Evolutionary conservation across 2,888 invertebrate genomes (phyloP).

Genomic region (Calliscelio sp.): DNA sequence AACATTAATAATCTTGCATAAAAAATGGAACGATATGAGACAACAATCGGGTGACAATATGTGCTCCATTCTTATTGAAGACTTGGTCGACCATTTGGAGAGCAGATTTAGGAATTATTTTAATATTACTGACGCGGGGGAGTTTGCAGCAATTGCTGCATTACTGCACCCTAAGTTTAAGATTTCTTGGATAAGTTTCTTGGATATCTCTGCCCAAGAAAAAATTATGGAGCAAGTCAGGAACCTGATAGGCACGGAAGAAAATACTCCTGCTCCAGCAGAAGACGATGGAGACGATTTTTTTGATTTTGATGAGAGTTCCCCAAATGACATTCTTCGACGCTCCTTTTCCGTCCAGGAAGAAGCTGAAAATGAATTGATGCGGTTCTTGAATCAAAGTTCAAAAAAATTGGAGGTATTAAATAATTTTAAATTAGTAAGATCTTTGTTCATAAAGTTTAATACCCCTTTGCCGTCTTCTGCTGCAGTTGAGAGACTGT

Average conservation of each 20-base stretch:
- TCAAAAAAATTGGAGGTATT: not conserved
- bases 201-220: not conserved
- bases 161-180: conserved; percentile 11
- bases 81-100: not conserved
- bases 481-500: not conserved
- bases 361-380: conserved; percentile 8
- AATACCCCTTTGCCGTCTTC: not conserved
- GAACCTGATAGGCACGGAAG: too few species aligned
- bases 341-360: not conserved
- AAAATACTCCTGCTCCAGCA: not conserved
- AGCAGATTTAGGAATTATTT: not conserved
- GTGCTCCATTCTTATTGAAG: too few species aligned
- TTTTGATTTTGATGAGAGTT: not conserved
- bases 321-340: not conserved
- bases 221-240: not conserved
- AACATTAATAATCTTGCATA: too few species aligned
- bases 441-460: not conserved
- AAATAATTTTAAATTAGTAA: not conserved
- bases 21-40: too few species aligned
- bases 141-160: conserved; percentile 5
- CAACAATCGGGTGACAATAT: too few species aligned
- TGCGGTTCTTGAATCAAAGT: conserved; percentile 8
- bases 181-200: not conserved
- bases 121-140: not conserved
- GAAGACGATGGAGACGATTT: not conserved